Evolutionary conservation across 2,113 vertebrate genomes (phyloP), one percentile per base, ranked within the genome.

Genomic region (Datnioides undecimradiatus): DNA sequence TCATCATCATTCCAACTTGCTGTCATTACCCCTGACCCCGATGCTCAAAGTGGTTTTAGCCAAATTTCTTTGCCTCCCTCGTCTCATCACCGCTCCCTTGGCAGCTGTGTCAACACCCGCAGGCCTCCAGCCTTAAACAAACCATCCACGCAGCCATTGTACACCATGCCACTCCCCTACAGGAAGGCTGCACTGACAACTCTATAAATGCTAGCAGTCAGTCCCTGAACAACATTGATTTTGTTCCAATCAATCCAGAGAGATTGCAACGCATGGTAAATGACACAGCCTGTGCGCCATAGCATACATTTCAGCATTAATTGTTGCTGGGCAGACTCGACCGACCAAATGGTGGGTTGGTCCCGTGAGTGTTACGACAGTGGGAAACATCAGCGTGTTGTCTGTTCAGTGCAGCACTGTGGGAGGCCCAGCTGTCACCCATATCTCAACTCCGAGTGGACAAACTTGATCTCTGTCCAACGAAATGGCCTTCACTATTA

Each of bases 21-120:
- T 25, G 31, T 72, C 86, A 80, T 75, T 84, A 75, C 51, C 84
- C 80, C 48, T 88, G 85, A 91, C 84, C 79, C 76, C 67, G 40
- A 58, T 2, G 8, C 80, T 79, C 72, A 64, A 51, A 84, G 85
- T 65, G 76, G 82, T 84, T 89, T 84, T 76, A 84, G 83, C 75
- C 74, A 87, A 89, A 88, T 86, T 29, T 90, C 80, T 69, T 49
- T 12, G 40, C 79, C 80, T 87, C 83, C 57, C 73, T 75, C 83
- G 5, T 84, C 74, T 73, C 78, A 54, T 77, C 83, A 51, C 78
- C 3, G n/a, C 88, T 84, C 82, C 55, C 45, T 25, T 86, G 87
- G 89, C 93, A 95, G 94, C 95, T 93, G 93, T 95, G 92, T 95
- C 93, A 94, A 95, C 94, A 94, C 75, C 86, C 84, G 72, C 67